Evolutionary conservation across 2,113 vertebrate genomes (phyloP), one percentile per base, ranked within the genome.

Genomic region (Brachirus orientalis): DNA sequence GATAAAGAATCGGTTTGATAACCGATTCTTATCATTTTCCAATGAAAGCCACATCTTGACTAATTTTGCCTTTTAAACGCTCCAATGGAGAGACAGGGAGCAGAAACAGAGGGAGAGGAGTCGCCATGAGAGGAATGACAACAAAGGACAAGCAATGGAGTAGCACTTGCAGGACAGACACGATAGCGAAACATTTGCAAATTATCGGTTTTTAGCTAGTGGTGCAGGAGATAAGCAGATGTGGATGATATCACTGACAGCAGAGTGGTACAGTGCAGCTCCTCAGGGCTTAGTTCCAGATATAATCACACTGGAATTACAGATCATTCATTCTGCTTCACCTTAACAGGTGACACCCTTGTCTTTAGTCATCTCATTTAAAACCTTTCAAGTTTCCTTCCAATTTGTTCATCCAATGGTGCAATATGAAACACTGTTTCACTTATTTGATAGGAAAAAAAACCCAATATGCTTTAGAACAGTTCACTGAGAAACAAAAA

Each of bases 301-400:
- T 70, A 59, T 83, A 86, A 90, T 80, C 63, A 73, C 75, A 44
- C 17, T 14, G 63, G 79, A 83, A 82, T 86, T 87, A 84, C 71
- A 78, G 75, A 74, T 67, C 46, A 43, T 64, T 52, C 66, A 51
- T 53, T 75, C 79, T 55, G 52, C 64, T 73, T 77, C 54, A 63
- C 72, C 50, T 79, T 59, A 74, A 66, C 72, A 77, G 60, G 72
- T 79, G 59, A 79, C 75, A 75, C 44, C 52, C 28, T 43, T 45
- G 35, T 73, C 54, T 79, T 72, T 50, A 60, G 53, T 63, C 28
- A 45, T 59, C 38, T 55, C 52, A 46, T 35, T 63, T 71, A 75
- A 61, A 74, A 63, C 47, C 54, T 52, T 53, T 38, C 45, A 52
- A 62, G 59, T 69, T 63, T 55, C 54, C 59, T 53, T 68, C 62